Evolutionary conservation across 1,140 invertebrate species (phyloP), one percentile per base, ranked within the genome.

Genomic region (Bombus cullumanus): DNA sequence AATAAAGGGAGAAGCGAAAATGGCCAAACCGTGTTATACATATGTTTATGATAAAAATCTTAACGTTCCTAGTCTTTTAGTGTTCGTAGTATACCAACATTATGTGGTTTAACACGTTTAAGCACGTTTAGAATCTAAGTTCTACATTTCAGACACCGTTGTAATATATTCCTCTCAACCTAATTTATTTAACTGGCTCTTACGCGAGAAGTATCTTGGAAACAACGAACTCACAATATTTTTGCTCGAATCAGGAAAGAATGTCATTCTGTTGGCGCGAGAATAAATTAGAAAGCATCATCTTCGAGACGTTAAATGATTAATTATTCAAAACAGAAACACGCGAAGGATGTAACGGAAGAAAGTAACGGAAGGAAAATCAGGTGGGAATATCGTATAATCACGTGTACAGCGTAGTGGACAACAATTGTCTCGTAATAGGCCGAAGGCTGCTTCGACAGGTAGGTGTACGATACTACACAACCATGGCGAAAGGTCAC

Each of bases 341-440:
- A 39, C 53, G 5, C 57, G 59, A 43, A 28, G 5, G 22, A 31
- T 15, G 8, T 25, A 3, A 15, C 37, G 34, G 2, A 12, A 39
- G 31, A 37, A 37, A 37, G 8, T 25, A 3, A 15, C 37, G 34
- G 1, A 12, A 39, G 31, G 5, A 22, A 53, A 53, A 22, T 6
- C 2, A 12, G 31, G 10, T 66, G 31, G 39, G 25, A 79, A 47
- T 64, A 79, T 28, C 62, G 34, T 76, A 34, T 66, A 37, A 82
- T 66, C 71, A 6, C 1, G 47, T 22, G 28, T 37, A 25, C 31
- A 25, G 0, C 28, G 13, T 12, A 9, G 10, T 0, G 71, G 37
- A 12, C 66, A 37, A 39, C 80, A 57, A 80, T 80, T 34, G 77
- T 53, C 13, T 13, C 10, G 39, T 64, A 59, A 79, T 79, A 79